Conservation (phyloP, 1,140 invertebrate genomes). For the Cecropterus lyciades region DNA sequence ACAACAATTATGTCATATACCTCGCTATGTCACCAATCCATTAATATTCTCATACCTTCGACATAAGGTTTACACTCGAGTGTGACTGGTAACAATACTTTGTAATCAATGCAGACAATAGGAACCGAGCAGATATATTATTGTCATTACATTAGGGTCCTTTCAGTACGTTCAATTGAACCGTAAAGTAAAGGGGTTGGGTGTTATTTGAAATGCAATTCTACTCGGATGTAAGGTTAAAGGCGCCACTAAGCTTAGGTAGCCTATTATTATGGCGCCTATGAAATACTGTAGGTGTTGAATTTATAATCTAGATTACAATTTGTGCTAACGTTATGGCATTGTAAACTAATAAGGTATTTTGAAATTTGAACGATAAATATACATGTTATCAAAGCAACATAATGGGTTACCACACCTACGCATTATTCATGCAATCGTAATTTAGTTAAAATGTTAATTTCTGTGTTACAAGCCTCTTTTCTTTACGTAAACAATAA, state of each 20-base stretch:
- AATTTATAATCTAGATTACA: constrained; percentile 45
- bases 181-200: constrained; percentile 13
- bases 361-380: constrained; percentile 19
- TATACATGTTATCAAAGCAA: background rate
- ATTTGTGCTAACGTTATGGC: constrained; percentile 13
- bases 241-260: constrained; percentile 43
- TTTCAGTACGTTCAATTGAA: constrained; percentile 16
- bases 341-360: constrained; percentile 18
- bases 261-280: constrained; percentile 54
- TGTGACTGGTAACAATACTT: constrained; percentile 24
- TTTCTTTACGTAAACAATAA: no score
- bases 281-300: constrained; percentile 56
- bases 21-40: constrained; percentile 11
- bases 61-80: constrained; percentile 42
- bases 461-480: no score
- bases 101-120: constrained; percentile 41
- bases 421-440: background rate
- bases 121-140: constrained; percentile 37
- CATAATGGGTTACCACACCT: background rate
- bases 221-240: constrained; percentile 45
- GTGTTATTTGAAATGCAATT: background rate
- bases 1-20: constrained; percentile 66
- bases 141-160: constrained; percentile 22
- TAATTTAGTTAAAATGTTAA: background rate
- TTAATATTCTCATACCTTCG: constrained; percentile 20